Conservation (phyloP, 1,140 invertebrate species). For the Delia radicum region DNA sequence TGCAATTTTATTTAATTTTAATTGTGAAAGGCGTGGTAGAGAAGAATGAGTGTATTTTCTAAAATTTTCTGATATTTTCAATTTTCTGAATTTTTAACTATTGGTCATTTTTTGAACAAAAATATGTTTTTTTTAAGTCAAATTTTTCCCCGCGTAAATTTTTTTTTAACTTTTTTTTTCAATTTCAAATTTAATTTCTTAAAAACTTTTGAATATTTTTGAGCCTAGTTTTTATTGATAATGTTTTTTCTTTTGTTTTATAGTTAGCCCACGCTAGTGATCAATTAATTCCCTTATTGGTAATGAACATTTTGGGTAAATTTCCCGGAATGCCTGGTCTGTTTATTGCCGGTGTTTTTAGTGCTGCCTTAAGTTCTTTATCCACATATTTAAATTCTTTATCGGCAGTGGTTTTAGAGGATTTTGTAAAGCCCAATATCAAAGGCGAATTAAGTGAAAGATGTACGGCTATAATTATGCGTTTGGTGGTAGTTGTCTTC, state of each 20-base stretch:
- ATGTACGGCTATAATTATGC: conserved; percentile 64
- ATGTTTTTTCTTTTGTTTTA: not conserved
- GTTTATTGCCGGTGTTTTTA: conserved; percentile 74
- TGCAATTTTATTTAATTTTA: no score
- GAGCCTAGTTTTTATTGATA: not conserved
- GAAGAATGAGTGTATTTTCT: no score
- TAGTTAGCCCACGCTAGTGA: conserved; percentile 62
- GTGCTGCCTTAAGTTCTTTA: conserved; percentile 73
- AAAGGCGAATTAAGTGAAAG: conserved; percentile 64
- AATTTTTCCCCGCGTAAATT: no score
- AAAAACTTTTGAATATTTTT: not conserved
- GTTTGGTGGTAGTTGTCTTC: no score
- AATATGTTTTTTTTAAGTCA: no score
- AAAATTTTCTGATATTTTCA: no score
- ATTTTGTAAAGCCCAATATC: conserved; percentile 73
- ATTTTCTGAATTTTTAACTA: no score
- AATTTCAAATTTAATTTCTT: no score
- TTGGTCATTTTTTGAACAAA: no score
- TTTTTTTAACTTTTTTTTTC: no score
- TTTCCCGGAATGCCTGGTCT: conserved; percentile 73
- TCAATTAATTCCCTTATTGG: conserved; percentile 69
- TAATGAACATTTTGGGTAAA: conserved; percentile 64
- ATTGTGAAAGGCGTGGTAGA: no score
- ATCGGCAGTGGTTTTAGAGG: conserved; percentile 75
- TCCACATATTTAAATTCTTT: conserved; percentile 79